Evolutionary conservation across 2,113 vertebrate genomes (phyloP).

Genomic region (Megaceryle torquata): DNA sequence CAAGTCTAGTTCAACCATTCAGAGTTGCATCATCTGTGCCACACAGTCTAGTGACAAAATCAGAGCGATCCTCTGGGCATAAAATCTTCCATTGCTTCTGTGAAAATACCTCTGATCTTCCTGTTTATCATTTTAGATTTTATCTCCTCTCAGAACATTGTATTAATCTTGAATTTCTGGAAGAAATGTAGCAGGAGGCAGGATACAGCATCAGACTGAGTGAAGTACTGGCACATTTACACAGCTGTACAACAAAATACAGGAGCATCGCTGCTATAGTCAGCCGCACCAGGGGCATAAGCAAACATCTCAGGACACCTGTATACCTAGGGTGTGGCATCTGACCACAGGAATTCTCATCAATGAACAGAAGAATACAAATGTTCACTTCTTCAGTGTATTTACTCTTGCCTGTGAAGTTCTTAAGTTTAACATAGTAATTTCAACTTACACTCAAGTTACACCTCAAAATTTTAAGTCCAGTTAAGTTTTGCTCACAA

Average conservation of each 20-base stretch:
- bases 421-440: not conserved
- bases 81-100: not conserved
- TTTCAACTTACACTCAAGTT: not conserved
- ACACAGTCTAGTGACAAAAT: not conserved
- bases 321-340: not conserved
- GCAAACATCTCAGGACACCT: not conserved
- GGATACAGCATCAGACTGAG: not conserved
- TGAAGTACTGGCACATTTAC: not conserved
- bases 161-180: not conserved
- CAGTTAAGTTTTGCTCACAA: not conserved
- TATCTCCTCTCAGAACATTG: not conserved
- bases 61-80: not conserved
- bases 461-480: not conserved
- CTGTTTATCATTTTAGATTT: not conserved
- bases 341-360: not conserved
- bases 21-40: not conserved
- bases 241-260: not conserved
- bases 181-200: not conserved
- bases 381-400: not conserved
- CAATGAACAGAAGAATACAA: not conserved
- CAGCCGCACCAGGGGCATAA: not conserved
- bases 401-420: not conserved
- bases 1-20: not conserved
- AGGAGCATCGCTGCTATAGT: not conserved
- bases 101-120: not conserved